Evolutionary conservation across 2,888 invertebrate genomes (phyloP).

Genomic region (Timandra comae): DNA sequence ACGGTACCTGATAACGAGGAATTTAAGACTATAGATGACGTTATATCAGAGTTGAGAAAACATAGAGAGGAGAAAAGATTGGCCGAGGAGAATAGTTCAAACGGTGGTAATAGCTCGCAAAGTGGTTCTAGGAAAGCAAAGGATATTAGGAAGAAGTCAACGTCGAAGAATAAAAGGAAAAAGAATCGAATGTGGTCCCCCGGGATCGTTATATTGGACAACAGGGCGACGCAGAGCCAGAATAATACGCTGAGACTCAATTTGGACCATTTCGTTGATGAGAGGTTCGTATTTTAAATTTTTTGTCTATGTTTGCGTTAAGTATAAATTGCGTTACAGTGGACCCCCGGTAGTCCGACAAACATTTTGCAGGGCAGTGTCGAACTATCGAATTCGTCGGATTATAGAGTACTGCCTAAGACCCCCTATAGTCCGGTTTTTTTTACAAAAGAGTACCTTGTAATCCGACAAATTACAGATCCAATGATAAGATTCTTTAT

Average conservation of each 20-base stretch:
- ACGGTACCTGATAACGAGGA: conserved; percentile 36
- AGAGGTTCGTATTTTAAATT: conserved; percentile 46
- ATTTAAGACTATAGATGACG: conserved; percentile 51
- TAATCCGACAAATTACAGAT: no score
- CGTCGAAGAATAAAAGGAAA: conserved; percentile 50
- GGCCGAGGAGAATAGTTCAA: conserved; percentile 33
- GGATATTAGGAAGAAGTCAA: conserved; percentile 39
- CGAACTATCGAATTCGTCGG: no score
- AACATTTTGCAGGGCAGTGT: no score
- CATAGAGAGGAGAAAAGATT: conserved; percentile 45
- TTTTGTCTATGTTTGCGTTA: no score
- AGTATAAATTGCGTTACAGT: no score
- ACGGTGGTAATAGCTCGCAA: conserved; percentile 35
- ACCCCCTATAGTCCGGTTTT: no score
- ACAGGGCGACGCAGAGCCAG: conserved; percentile 46
- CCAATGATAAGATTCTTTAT: no score
- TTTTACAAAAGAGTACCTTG: no score
- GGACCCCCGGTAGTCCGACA: no score
- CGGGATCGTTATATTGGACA: conserved; percentile 60
- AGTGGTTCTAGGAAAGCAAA: conserved; percentile 37
- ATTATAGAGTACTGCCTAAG: no score
- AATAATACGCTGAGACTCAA: conserved; percentile 56
- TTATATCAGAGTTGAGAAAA: conserved; percentile 50
- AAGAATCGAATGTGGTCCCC: conserved; percentile 63
- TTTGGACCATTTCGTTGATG: conserved; percentile 69